Evolutionary conservation across 2,113 vertebrate species (phyloP).

Genomic region (Podarcis muralis): DNA sequence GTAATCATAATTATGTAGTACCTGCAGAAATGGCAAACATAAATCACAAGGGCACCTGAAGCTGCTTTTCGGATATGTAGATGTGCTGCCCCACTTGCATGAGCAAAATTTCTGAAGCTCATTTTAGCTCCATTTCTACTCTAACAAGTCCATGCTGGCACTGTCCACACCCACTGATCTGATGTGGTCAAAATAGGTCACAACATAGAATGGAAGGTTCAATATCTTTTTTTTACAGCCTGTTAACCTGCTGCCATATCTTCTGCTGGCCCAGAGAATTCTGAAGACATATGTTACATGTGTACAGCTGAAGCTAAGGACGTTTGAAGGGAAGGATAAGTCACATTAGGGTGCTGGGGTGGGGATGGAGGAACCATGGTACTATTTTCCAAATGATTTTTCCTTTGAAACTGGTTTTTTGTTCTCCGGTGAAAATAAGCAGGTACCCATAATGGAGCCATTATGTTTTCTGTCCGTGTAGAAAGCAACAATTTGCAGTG

Average conservation of each 20-base stretch:
- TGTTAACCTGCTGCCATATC: background rate
- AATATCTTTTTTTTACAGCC: background rate
- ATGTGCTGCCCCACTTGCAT: background rate
- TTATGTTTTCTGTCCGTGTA: background rate
- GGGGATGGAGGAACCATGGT: conserved; percentile 45
- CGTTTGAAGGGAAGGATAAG: too few relatives aligned
- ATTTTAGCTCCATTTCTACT: background rate
- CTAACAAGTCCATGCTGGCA: too few relatives aligned
- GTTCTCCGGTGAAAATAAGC: background rate
- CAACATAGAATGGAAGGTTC: background rate
- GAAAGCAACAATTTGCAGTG: background rate
- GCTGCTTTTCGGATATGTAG: background rate
- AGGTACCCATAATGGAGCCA: too few relatives aligned
- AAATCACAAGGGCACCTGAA: background rate
- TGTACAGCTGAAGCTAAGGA: background rate
- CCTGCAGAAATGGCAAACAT: background rate
- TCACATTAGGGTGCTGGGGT: background rate
- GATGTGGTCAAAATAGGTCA: background rate
- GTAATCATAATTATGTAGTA: conserved; percentile 28
- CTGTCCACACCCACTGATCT: background rate
- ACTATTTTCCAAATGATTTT: too few relatives aligned
- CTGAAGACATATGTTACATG: background rate
- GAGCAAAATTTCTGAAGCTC: background rate
- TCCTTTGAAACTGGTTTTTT: background rate
- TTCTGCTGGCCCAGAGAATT: conserved; percentile 39